Base-by-base conservation (phyloP, 1,140 invertebrate species). In the Bemisia tabaci region DNA sequence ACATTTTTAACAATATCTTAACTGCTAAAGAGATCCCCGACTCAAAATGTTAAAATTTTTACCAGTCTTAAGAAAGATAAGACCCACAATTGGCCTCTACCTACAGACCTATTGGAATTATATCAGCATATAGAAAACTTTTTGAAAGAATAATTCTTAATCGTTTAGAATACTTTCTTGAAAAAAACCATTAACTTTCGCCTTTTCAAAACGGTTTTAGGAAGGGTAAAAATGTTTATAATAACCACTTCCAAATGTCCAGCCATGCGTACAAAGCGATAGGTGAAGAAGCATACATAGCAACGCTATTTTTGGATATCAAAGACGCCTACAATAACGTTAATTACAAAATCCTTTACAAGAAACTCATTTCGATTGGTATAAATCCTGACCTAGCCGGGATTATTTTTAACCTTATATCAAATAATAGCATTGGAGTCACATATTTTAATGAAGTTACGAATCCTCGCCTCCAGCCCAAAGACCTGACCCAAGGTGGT, bases 161-260 rank as follows among this genome's bases (percentile, higher is more conserved):
- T 5, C 33, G 33, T 17, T 17, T 48, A 9, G 33, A 48, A 48
- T 9, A 9, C 33, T 17, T 9, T 48, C 33, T 48, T 48, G 33
- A 48, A 48, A 48, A 5, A 48, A 48, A 48, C 5, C 17, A 9
- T 48, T 9, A 59, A 26, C 73, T 73, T 72, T 25, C 62, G 62
- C 62, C 21, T 62, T 62, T 22, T 27, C 17, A 62, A 22, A 33
- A 12, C 62, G 17, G 24, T 23, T 60, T 59, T 58, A 58, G 23
- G 2, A 65, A 25, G 33, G 33, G 33, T n/a, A 48, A 48, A 17
- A 48, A 48, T 17, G 33, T 48, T 17, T 9, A 5, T 17, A 9
- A 5, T 9, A 48, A 48, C 17, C 33, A 9, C 17, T 5, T 48
- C 5, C 33, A 48, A 48, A 48, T 48, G 5, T 5, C 33, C 17